Percentiles rank a stretch among this genome's conserved stretches.
phyloP scores from a whole-genome alignment of 1,140 invertebrate genomes.

The Brachionus plicatilis region DNA sequence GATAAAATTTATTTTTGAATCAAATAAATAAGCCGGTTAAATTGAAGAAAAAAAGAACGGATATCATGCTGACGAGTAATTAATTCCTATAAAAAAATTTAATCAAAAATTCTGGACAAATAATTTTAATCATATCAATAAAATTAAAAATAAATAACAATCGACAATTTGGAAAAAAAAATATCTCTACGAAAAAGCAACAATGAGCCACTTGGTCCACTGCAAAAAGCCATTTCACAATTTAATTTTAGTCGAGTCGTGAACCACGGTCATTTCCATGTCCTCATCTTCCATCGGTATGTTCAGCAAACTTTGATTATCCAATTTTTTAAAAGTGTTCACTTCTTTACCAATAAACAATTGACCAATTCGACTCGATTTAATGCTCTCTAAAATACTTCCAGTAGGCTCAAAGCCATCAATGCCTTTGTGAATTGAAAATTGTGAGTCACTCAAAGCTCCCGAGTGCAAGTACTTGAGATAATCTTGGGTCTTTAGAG shows the following conservation, averaged over 20 bases:
- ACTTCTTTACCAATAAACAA: constrained; percentile 9
- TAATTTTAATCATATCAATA: not conserved
- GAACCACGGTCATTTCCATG: constrained; percentile 30
- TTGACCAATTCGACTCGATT: constrained; percentile 29
- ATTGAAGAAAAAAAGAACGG: not conserved
- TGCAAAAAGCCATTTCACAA: not conserved
- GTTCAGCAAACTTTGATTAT: constrained; percentile 26
- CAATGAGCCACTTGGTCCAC: not conserved
- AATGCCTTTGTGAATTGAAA: constrained; percentile 31
- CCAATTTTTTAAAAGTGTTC: not conserved
- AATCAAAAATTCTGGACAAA: not conserved
- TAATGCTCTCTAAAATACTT: constrained; percentile 22
- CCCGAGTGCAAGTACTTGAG: constrained; percentile 9
- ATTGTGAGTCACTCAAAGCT: not conserved
- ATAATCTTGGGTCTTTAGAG: constrained; percentile 10
- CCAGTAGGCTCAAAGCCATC: constrained; percentile 35
- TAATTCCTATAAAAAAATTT: not conserved
- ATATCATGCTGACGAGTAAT: not conserved
- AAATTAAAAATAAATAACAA: not conserved
- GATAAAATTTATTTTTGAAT: not conserved
- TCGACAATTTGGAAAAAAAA: not conserved
- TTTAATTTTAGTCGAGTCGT: constrained; percentile 3
- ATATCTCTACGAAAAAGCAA: not conserved
- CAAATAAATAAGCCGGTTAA: not conserved
- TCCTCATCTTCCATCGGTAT: constrained; percentile 22